Conservation (phyloP, 2,888 invertebrate genomes). For the Cantharis lateralis region DNA sequence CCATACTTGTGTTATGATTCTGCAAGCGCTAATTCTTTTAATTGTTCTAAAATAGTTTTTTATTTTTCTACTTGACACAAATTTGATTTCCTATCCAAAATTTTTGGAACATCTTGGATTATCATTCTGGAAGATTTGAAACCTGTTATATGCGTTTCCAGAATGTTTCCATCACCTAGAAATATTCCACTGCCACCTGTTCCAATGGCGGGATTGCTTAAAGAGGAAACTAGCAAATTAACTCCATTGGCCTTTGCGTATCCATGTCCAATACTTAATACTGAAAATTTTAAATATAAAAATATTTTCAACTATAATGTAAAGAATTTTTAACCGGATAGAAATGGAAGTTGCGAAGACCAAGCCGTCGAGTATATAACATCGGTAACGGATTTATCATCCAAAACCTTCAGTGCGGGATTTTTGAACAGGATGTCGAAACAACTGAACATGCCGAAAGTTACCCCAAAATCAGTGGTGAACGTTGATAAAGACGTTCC, state of each 20-base stretch:
- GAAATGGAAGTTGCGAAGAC: background rate
- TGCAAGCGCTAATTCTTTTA: background rate
- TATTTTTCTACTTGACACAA: too few relatives aligned
- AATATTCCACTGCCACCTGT: too few relatives aligned
- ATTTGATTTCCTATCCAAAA: too few relatives aligned
- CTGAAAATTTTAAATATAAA: background rate
- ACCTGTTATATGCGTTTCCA: too few relatives aligned
- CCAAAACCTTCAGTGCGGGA: background rate
- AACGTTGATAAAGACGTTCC: background rate
- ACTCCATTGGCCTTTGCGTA: too few relatives aligned
- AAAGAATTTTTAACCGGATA: background rate
- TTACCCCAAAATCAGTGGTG: background rate
- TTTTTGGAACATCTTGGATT: too few relatives aligned
- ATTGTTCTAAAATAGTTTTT: too few relatives aligned
- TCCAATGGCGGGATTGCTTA: too few relatives aligned
- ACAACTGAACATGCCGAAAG: background rate
- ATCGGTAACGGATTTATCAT: background rate
- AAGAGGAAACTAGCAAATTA: too few relatives aligned
- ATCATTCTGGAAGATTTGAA: too few relatives aligned
- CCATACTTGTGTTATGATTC: background rate
- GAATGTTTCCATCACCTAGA: too few relatives aligned
- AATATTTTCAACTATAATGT: background rate
- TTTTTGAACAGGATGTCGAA: background rate
- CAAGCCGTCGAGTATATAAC: background rate
- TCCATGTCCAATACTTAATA: too few relatives aligned